phyloP scores from a whole-genome alignment of 2,113 vertebrate genomes.

The Dromiciops gliroides region DNA sequence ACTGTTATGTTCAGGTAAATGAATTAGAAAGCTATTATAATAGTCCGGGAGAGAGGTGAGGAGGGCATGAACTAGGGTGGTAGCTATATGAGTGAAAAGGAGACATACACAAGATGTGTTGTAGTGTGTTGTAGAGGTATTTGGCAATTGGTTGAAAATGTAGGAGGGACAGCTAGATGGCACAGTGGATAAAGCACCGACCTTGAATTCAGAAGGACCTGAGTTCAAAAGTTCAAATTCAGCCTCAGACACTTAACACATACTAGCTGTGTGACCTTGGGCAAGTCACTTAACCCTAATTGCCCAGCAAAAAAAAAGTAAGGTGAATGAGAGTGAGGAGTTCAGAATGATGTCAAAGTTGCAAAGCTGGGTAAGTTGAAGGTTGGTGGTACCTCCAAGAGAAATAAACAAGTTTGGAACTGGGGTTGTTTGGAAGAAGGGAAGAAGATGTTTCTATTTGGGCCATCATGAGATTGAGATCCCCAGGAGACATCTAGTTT shows the following conservation, averaged over 20 bases:
- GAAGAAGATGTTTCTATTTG: neutral
- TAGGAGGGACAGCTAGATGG: too few relatives aligned
- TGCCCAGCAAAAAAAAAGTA: too few relatives aligned
- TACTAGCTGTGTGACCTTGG: too few relatives aligned
- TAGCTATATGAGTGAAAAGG: neutral
- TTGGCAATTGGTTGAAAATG: neutral
- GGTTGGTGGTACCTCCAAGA: neutral
- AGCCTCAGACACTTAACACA: too few relatives aligned
- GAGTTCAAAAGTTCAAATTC: too few relatives aligned
- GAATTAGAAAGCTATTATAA: too few relatives aligned
- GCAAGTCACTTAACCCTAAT: too few relatives aligned
- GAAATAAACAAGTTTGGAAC: neutral
- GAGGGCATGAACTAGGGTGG: neutral
- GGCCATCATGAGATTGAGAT: neutral
- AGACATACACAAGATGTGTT: neutral
- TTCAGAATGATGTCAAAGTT: neutral
- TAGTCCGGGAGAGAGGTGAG: neutral
- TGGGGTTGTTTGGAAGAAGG: neutral
- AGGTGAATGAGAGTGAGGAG: neutral
- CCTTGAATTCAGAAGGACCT: too few relatives aligned
- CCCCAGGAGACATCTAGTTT: neutral
- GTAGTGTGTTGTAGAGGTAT: neutral
- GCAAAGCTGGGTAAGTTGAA: neutral
- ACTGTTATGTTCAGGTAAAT: neutral
- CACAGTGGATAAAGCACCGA: too few relatives aligned